Evolutionary conservation across 2,888 invertebrate species (phyloP).

Genomic region (Torymus texanus): DNA sequence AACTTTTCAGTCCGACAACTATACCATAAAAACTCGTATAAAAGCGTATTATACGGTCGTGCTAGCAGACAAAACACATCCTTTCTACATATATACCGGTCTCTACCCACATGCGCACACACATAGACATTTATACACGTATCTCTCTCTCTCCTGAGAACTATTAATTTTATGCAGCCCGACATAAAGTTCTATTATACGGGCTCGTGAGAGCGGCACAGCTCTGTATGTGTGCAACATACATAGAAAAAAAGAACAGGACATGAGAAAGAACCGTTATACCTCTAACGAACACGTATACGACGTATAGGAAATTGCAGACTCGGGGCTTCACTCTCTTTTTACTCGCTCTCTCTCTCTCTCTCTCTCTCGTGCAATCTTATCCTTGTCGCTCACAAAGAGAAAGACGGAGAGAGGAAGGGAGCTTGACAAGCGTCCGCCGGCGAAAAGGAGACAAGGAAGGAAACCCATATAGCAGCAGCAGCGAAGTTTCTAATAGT

Average conservation of each 20-base stretch:
- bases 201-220: not conserved
- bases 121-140: not conserved
- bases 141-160: constrained; percentile 12
- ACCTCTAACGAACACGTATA: constrained; percentile 29
- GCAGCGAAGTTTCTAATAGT: constrained; percentile 37
- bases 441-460: too few relatives aligned
- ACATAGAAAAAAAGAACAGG: constrained; percentile 13
- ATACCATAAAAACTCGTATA: not conserved
- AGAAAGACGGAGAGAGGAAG: too few relatives aligned
- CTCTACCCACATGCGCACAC: too few relatives aligned
- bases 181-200: constrained; percentile 20
- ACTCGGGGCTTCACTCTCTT: constrained; percentile 23
- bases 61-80: not conserved
- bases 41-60: constrained; percentile 1
- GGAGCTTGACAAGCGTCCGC: too few relatives aligned
- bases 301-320: constrained; percentile 39
- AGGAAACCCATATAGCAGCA: too few relatives aligned
- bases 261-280: constrained; percentile 23
- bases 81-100: not conserved
- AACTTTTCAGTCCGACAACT: not conserved
- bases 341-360: constrained; percentile 20
- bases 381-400: not conserved
- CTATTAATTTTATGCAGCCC: constrained; percentile 35
- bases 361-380: not conserved
- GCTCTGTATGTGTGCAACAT: not conserved